Evolutionary conservation across 2,113 vertebrate species (phyloP), one percentile per base, ranked within the genome.

Genomic region (Carassius auratus): DNA sequence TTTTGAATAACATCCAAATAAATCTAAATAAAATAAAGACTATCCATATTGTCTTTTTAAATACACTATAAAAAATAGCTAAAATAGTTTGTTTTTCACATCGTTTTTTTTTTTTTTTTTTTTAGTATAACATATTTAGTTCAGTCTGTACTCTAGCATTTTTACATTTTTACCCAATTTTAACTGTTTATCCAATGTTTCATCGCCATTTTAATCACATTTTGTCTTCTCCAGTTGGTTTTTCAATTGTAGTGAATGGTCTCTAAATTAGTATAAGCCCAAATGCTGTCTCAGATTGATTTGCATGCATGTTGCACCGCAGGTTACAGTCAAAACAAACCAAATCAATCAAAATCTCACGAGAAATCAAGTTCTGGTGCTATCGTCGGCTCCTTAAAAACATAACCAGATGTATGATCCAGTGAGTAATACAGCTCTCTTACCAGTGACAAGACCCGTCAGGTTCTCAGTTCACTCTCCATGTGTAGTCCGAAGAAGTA

Each of bases 391-490:
- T 8, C 17, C 30, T 30, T 36, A 19, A 36, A 66, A 68, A 8
- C 3, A 1, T 17, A 8, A 69, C 30, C 3, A 36, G 36, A 9
- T 19, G 2, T 36, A 19, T 36, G 15, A 69, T 68, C 6, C 17
- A 48, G 45, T 48, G 9, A 48, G 10, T 12, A 12, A 48, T 48
- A 12, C 2, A 64, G 13, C 21, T 45, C 26, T 19, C 78, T 68
- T 33, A 81, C 62, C 79, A 80, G 36, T 38, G 10, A 26, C 36
- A 33, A 33, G 21, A 50, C 30, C 36, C 48, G 61, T 81, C 79
- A 81, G 62, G 23, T 26, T 30, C 62, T 81, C 62, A 3, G 62
- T 19, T 68, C 42, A 17, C 38, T 81, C 79, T 33, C 79, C 79
- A 81, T 81, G 19, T 33, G 79, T 0, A 8, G n/a, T 45, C 1